Base-by-base conservation (phyloP, 2,888 invertebrate genomes). In the Sepiola atlantica region DNA sequence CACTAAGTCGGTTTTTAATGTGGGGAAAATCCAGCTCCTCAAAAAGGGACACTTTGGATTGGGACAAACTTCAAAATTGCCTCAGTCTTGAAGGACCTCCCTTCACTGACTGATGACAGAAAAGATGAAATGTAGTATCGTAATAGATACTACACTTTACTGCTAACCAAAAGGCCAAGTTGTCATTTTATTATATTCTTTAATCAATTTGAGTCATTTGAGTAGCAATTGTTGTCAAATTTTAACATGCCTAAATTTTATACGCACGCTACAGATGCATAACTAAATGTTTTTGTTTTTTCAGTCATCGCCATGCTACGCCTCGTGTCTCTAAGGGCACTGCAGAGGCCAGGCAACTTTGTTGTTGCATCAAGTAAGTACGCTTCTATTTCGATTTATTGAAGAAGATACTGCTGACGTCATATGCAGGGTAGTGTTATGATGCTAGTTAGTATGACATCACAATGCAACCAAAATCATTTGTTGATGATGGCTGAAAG, bases 261-360 rank as follows among this genome's bases (percentile, higher is more conserved):
- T n/a, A n/a, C n/a, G n/a, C n/a, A 45, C 2, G 45, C 8, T 4
- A 45, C 45, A 45, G 45, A 45, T 45, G 2, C 45, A 45, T 45
- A 45, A 45, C 8, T 45, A 45, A 45, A 14, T 77, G n/a, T 24
- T 55, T 28, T 45, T 77, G 12, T 55, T 91, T 55, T 35, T 91
- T 54, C 93, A 95, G 35, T 21, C 61, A 55, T 93, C n/a, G 94
- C 93, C 94, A 97, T 97, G 97, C 95, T 96, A 95, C 95, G 96
- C 95, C 95, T 97, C 94, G 96, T 96, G 96, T 96, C 96, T 95
- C 94, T 96, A 94, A 95, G 96, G 95, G 95, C 95, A 57, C 94
- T 95, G 95, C 55, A 95, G 95, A 95, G 95, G 95, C 61, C 94
- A 77, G 55, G 55, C 77, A 94, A 91, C 61, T 92, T 94, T 14